Evolutionary conservation across 2,113 vertebrate genomes (phyloP), one percentile per base, ranked within the genome.

Genomic region (Tachuris rubrigastra): DNA sequence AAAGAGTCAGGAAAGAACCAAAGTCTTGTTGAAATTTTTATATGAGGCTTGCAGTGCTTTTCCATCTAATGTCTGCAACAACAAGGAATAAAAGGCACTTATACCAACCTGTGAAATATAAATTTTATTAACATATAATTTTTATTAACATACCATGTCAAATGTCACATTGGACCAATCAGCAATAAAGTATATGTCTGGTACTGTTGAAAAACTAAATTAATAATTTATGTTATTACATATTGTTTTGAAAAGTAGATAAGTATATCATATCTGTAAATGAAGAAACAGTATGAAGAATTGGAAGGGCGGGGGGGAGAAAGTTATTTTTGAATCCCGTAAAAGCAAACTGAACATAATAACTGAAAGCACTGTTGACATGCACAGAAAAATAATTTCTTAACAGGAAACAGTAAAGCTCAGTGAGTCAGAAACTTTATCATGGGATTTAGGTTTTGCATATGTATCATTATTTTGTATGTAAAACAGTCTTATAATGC

Each of bases 401-500:
- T 95, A 77, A 93, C 60, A 95, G 75, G 69, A 97, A 95, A 63
- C 58, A 55, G 52, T 96, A 95, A 90, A 95, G 95, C 33, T 94
- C 78, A 69, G 50, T 95, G 90, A 97, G 56, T 96, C 68, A 95
- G 59, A 97, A 96, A 96, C 65, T 87, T 93, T 88, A 59, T 90
- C 59, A 93, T 88, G 68, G 42, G 62, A 94, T 96, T 95, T 94
- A 67, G 25, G 66, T 96, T 97, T 97, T 96, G n/a, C 93, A 94
- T 91, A 77, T 80, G 85, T 95, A 84, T 95, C 75, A 92, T 92
- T 97, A 96, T 95, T 97, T 96, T 94, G 39, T 88, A 91, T 94
- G 86, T 80, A 95, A 97, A 97, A 53, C 25, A 90, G 69, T 90
- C 35, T 69, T 93, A 80, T 73, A 76, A 95, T 87, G 59, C 69